A percentile compares a stretch with the other conserved stretches of the same genome.
Conservation (phyloP, 2,113 vertebrate genomes). For the Coptodon rendalli region DNA sequence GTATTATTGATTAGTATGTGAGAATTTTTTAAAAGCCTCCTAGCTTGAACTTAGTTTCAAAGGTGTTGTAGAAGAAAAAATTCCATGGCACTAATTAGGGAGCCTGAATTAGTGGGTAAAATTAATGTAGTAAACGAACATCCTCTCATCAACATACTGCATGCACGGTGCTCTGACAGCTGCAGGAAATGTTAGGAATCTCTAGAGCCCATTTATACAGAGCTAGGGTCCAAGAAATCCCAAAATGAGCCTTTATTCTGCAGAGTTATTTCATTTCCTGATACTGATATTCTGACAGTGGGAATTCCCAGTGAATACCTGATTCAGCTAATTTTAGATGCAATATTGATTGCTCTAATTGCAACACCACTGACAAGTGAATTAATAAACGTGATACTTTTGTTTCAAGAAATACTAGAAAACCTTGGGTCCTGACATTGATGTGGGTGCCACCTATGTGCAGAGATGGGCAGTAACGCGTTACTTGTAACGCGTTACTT, state of each 20-base stretch:
- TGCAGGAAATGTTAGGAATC: slow-evolving; percentile 1
- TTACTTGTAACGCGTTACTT: too few species aligned
- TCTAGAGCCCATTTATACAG: background rate
- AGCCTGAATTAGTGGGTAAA: background rate
- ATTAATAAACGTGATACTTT: background rate
- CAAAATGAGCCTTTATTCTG: background rate
- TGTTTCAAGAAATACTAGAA: background rate
- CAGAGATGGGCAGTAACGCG: too few species aligned
- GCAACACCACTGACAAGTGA: background rate
- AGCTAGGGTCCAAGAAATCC: background rate
- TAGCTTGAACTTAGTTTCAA: background rate
- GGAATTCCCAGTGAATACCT: background rate
- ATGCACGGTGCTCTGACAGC: slow-evolving; percentile 4
- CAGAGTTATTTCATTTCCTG: background rate
- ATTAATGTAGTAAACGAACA: background rate
- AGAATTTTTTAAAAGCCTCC: background rate
- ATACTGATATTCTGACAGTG: background rate
- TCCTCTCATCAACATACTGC: background rate
- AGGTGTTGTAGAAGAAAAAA: background rate
- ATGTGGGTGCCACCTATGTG: background rate
- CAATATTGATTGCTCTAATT: background rate
- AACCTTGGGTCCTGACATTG: background rate
- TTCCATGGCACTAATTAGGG: slow-evolving; percentile 29
- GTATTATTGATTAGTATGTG: background rate
- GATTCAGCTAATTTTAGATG: background rate